Conservation (phyloP, 2,797 vertebrate species). For the Octomys mimax region DNA sequence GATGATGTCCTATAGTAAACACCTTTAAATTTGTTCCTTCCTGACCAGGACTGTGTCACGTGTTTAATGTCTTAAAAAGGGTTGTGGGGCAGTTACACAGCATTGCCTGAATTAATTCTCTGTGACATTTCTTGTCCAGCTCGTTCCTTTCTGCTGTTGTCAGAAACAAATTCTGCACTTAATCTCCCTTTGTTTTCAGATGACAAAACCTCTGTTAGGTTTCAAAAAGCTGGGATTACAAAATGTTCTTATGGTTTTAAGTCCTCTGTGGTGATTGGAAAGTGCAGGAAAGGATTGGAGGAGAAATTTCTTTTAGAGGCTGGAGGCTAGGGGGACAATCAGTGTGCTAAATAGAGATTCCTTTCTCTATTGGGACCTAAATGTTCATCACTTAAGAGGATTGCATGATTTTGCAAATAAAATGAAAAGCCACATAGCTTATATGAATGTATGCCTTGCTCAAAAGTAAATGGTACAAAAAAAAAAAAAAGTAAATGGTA, state of each 20-base stretch:
- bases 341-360: constrained; percentile 61
- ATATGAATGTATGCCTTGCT: constrained; percentile 4
- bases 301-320: constrained; percentile 52
- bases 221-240: constrained; percentile 83
- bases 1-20: neutral
- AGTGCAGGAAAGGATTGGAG: constrained; percentile 62
- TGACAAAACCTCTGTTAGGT: constrained; percentile 79
- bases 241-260: constrained; percentile 70
- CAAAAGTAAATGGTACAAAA: constrained; percentile 33
- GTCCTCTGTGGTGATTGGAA: constrained; percentile 71
- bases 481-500: constrained; percentile 35
- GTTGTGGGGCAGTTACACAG: neutral
- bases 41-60: neutral
- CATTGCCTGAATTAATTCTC: constrained; percentile 53
- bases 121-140: neutral
- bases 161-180: constrained; percentile 69
- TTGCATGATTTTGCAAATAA: constrained; percentile 75
- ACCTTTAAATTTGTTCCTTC: constrained; percentile 20
- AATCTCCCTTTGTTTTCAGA: constrained; percentile 81
- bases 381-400: constrained; percentile 72
- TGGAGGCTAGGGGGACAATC: neutral
- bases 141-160: constrained; percentile 56
- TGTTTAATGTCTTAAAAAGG: neutral
- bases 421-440: constrained; percentile 65
- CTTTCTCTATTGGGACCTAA: constrained; percentile 63